Base-by-base conservation (phyloP, 64 coral and sea anemone genomes). In the Stichodactyla mertensii region DNA sequence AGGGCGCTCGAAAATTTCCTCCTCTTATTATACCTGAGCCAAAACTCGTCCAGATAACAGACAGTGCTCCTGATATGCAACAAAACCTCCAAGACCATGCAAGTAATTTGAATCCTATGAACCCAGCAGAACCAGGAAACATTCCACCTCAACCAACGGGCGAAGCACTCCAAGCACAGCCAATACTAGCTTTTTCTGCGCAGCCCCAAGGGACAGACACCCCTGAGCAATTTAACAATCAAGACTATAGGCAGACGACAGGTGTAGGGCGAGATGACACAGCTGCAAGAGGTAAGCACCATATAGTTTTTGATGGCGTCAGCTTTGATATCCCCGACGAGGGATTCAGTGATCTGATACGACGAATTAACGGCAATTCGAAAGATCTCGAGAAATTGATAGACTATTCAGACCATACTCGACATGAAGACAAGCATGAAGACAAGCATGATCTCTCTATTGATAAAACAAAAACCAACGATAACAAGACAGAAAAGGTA, bases 251-350 rank as follows among this genome's bases (percentile, higher is more conserved):
- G 5, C 78, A 81, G 78, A 53, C n/a, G 18, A 52, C 78, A 20
- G 78, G 78, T 8, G 16, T 53, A 55, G 53, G 53, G 19, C 6
- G 78, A 55, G 83, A 85, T 11, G 52, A 8, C 16, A n/a, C n/a
- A 85, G 6, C 57, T 8, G 57, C 2, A 61, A 56, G 62, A 60
- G 66, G 77, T 67, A 82, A 92, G 54, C 90, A 92, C 18, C 90
- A 92, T 51, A 77, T 92, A 6, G 85, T 92, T 55, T 82, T 92
- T 19, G 90, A 92, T 20, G 90, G 90, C 9, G 86, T 92, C 16
- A 86, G 85, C 22, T 92, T 87, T 71, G 90, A 92, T 83, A 62
- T 92, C 60, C 90, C 90, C 2, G 86, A 92, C 26, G 90, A 87
- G 56, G 85, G 82, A 78, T 87, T 92, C 27, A 61, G 59, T 7